A percentile compares a stretch with the other conserved stretches of the same genome.
phyloP scores from a whole-genome alignment of 1,140 invertebrate genomes.

The Euschistus heros region DNA sequence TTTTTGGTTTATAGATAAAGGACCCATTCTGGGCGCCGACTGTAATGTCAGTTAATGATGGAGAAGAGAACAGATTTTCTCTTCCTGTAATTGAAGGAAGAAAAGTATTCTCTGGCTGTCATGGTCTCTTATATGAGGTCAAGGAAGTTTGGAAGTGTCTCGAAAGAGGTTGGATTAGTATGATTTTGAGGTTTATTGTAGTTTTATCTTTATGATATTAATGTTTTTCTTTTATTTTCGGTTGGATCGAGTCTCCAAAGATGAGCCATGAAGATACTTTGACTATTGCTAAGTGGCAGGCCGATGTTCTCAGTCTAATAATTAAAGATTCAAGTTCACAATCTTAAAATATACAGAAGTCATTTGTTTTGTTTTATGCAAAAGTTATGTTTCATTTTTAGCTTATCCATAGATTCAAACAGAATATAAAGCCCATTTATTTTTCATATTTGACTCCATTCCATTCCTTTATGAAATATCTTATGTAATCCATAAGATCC shows the following conservation, averaged over 20 bases:
- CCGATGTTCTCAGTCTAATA: no score
- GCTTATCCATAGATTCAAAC: no score
- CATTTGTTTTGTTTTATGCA: no score
- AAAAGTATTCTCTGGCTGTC: not conserved
- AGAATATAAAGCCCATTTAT: no score
- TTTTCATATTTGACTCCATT: no score
- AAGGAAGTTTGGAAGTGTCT: not conserved
- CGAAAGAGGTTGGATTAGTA: not conserved
- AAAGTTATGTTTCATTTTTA: no score
- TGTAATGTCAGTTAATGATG: not conserved
- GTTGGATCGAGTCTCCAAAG: not conserved
- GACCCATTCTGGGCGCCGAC: not conserved
- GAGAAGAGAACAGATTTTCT: not conserved
- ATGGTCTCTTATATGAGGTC: not conserved
- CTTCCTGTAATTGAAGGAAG: not conserved
- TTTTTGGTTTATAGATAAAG: not conserved
- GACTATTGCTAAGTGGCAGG: not conserved
- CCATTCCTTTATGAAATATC: no score
- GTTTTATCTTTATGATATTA: no score
- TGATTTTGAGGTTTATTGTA: not conserved
- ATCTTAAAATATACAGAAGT: no score
- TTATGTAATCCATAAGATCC: no score
- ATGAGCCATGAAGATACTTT: not conserved
- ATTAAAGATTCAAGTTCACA: no score
- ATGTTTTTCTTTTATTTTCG: not conserved